Evolutionary conservation across 2,113 vertebrate species (phyloP).

Genomic region (Lates calcarifer): DNA sequence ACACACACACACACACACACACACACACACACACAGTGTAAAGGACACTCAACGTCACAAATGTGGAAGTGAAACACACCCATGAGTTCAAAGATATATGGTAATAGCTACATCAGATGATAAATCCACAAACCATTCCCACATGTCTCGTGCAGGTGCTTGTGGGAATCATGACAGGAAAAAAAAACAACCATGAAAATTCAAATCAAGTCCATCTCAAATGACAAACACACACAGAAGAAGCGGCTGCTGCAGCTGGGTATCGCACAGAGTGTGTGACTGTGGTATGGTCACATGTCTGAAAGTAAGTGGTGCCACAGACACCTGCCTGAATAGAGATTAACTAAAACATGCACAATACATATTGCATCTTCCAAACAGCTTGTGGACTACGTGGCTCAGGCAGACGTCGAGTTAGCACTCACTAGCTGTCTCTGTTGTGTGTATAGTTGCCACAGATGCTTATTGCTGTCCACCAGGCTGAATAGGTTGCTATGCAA

Average conservation of each 20-base stretch:
- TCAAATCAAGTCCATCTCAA: slow-evolving; percentile 70
- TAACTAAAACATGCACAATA: neutral
- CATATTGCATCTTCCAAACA: neutral
- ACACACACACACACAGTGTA: neutral
- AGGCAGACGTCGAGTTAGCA: slow-evolving; percentile 24
- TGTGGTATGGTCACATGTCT: slow-evolving; percentile 12
- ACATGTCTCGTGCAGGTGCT: slow-evolving; percentile 48
- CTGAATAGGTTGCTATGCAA: slow-evolving; percentile 76
- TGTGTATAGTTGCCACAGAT: slow-evolving; percentile 59
- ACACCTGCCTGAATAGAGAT: slow-evolving; percentile 1
- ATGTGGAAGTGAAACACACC: slow-evolving; percentile 2
- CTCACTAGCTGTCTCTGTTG: slow-evolving; percentile 42
- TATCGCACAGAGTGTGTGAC: neutral
- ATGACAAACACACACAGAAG: slow-evolving; percentile 49
- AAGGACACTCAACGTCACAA: neutral
- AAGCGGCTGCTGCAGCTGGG: slow-evolving; percentile 10
- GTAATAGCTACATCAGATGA: neutral
- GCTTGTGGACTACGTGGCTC: neutral
- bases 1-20: neutral
- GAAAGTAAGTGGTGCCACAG: slow-evolving; percentile 9
- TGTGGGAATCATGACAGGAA: slow-evolving; percentile 32
- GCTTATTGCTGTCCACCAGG: slow-evolving; percentile 52
- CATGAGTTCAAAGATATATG: neutral
- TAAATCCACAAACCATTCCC: slow-evolving; percentile 41
- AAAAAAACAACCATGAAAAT: slow-evolving; percentile 62